phyloP scores from a whole-genome alignment of 1,140 invertebrate species.

The Drosophila littoralis region DNA sequence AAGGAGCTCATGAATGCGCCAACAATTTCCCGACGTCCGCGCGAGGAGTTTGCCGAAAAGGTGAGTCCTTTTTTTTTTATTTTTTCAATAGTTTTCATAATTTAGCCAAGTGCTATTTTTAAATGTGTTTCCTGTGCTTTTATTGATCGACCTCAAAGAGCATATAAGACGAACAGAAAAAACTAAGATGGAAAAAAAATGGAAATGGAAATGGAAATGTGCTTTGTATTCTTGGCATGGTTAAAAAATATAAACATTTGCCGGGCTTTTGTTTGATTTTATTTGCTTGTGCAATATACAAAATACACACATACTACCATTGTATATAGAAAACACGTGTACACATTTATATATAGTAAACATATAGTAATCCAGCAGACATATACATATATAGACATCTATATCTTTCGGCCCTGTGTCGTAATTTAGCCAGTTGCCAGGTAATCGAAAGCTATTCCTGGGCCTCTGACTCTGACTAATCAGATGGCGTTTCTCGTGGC shows the following conservation, averaged over 20 bases:
- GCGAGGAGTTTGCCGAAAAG: conserved; percentile 81
- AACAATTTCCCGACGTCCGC: conserved; percentile 77
- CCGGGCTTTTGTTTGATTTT: conserved; percentile 48
- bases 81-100: conserved; percentile 11
- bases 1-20: conserved; percentile 75
- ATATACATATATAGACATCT: conserved; percentile 25
- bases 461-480: conserved; percentile 56
- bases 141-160: conserved; percentile 63
- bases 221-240: conserved; percentile 53
- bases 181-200: background rate
- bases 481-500: conserved; percentile 34
- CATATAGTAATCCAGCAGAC: conserved; percentile 6
- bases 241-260: conserved; percentile 68
- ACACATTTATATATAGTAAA: conserved; percentile 24
- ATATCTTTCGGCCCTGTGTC: conserved; percentile 20
- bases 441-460: conserved; percentile 28
- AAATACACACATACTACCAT: conserved; percentile 4
- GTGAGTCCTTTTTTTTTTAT: conserved; percentile 43
- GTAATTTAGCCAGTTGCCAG: conserved; percentile 26
- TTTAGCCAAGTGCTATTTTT: conserved; percentile 28
- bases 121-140: conserved; percentile 66
- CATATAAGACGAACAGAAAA: conserved; percentile 3
- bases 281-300: conserved; percentile 62
- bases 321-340: conserved; percentile 21
- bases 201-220: conserved; percentile 47